phyloP scores from a whole-genome alignment of 2,113 vertebrate species.

The Brachirus orientalis region DNA sequence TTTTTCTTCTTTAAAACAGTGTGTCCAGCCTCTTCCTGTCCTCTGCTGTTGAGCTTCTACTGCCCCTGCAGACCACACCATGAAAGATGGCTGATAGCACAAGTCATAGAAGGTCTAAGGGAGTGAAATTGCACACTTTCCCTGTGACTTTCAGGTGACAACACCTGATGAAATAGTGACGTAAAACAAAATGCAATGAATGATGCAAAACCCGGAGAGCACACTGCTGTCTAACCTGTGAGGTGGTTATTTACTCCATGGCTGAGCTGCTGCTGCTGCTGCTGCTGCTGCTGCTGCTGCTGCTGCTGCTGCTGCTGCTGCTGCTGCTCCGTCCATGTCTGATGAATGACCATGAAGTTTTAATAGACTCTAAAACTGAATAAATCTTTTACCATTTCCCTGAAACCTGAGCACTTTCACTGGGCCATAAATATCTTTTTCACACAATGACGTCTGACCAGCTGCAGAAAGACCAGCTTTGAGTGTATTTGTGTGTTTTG shows the following conservation, averaged over 20 bases:
- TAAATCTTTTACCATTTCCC: slow-evolving; percentile 60
- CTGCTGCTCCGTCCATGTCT: slow-evolving; percentile 38
- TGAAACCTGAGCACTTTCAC: slow-evolving; percentile 45
- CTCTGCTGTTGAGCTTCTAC: no score
- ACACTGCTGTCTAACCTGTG: slow-evolving; percentile 29
- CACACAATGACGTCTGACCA: slow-evolving; percentile 48
- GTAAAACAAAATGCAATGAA: not conserved
- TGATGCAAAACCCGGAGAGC: slow-evolving; percentile 18
- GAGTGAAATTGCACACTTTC: no score
- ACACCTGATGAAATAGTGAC: slow-evolving; percentile 3
- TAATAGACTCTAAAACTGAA: slow-evolving; percentile 63
- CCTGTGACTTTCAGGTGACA: not conserved
- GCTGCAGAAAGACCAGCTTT: slow-evolving; percentile 48
- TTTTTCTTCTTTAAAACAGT: no score
- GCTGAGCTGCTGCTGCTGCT: slow-evolving; percentile 22
- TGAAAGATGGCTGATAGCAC: no score
- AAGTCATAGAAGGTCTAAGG: no score
- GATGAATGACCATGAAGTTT: slow-evolving; percentile 59
- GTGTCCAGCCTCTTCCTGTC: no score
- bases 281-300: slow-evolving; percentile 1
- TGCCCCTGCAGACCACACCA: no score
- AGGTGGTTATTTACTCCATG: slow-evolving; percentile 61
- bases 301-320: slow-evolving; percentile 16
- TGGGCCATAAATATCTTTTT: slow-evolving; percentile 54
- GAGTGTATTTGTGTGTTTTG: slow-evolving; percentile 62